Conservation (phyloP, 2,888 invertebrate species). For the Sarcophaga caerulescens region DNA sequence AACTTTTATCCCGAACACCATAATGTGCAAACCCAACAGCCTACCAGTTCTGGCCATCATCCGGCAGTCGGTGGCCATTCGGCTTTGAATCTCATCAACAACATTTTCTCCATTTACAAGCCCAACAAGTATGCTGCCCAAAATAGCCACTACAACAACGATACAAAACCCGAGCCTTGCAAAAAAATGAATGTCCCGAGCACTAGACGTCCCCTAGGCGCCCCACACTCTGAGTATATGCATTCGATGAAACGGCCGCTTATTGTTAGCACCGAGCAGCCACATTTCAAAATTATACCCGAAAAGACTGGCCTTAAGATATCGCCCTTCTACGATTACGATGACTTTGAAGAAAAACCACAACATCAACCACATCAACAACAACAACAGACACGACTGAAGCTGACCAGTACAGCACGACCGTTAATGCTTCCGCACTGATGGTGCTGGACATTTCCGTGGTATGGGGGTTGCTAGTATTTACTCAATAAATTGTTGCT, state of each 20-base stretch:
- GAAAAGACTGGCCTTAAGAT: conserved; percentile 83
- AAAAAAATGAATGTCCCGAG: conserved; percentile 81
- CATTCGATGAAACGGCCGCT: conserved; percentile 82
- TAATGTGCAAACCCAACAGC: conserved; percentile 77
- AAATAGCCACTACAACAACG: conserved; percentile 80
- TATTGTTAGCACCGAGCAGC: conserved; percentile 82
- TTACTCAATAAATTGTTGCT: conserved; percentile 20
- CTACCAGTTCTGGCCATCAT: conserved; percentile 75
- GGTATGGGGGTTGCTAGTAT: conserved; percentile 79
- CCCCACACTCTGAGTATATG: conserved; percentile 78
- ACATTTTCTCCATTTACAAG: conserved; percentile 81
- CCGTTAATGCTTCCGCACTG: conserved; percentile 81
- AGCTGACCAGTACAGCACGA: conserved; percentile 80
- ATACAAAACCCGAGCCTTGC: conserved; percentile 80
- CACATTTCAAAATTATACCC: conserved; percentile 82
- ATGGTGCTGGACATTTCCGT: conserved; percentile 82
- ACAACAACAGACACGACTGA: conserved; percentile 74
- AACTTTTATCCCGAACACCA: conserved; percentile 80
- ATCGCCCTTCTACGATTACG: conserved; percentile 81
- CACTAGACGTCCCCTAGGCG: conserved; percentile 79
- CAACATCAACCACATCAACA: conserved; percentile 69
- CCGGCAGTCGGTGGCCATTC: conserved; percentile 78
- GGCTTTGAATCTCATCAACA: conserved; percentile 80
- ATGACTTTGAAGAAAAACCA: conserved; percentile 75
- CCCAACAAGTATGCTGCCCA: conserved; percentile 81